These are phyloP conservation scores for Microctenopoma lineatum DNA, from an alignment of 2,797 vertebrate species.

Conservation along the genomic window DNA sequence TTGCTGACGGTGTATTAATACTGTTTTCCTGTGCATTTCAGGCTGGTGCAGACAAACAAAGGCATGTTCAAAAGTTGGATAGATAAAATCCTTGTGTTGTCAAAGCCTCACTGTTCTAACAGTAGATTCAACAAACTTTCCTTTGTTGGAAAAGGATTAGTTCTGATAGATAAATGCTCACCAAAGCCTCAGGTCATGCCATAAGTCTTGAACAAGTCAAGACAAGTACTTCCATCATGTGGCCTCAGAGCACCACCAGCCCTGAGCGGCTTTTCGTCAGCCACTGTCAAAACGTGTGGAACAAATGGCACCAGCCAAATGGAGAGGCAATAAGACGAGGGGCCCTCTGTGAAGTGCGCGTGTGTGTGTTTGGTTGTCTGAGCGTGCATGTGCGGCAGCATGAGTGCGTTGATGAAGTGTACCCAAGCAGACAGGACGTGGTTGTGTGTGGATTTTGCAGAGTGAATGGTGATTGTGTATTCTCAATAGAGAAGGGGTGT, in stretches of 20 bases:
- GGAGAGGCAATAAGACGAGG: constrained; percentile 68
- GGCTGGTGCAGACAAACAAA: background rate
- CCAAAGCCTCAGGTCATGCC: constrained; percentile 41
- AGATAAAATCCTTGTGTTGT: constrained; percentile 5
- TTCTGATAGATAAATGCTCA: constrained; percentile 22
- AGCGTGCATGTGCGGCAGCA: constrained; percentile 42
- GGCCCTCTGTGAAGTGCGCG: constrained; percentile 64
- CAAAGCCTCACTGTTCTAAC: background rate
- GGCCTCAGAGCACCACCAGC: constrained; percentile 60
- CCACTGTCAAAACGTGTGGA: constrained; percentile 64
- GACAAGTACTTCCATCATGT: constrained; percentile 52
- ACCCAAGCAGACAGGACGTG: constrained; percentile 73
- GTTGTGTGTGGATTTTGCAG: constrained; percentile 78
- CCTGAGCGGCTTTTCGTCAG: constrained; percentile 51
- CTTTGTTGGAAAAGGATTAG: constrained; percentile 3
- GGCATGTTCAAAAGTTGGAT: background rate
- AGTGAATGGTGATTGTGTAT: constrained; percentile 79
- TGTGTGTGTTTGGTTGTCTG: constrained; percentile 40
- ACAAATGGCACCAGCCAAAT: constrained; percentile 78
- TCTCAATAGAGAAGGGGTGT: constrained; percentile 73
- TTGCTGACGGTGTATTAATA: background rate
- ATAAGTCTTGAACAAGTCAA: constrained; percentile 38
- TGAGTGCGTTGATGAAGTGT: constrained; percentile 71
- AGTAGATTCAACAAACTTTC: constrained; percentile 1
- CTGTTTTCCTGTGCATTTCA: background rate